Conservation (phyloP, 2,113 vertebrate species). For the Mionectes macconnelli region DNA sequence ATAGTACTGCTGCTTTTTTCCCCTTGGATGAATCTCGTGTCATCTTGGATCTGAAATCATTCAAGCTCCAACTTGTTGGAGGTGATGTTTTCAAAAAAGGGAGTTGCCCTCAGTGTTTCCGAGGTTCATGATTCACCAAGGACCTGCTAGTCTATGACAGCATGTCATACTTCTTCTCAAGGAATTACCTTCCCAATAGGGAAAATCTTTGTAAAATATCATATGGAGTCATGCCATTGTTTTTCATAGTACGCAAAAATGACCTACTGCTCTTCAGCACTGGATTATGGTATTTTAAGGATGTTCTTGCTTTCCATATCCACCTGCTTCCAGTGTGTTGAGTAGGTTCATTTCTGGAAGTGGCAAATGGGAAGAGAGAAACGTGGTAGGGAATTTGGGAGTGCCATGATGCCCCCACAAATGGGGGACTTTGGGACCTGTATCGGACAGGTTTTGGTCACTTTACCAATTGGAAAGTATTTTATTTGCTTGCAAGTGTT, state of each 20-base stretch:
- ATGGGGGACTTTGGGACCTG: neutral
- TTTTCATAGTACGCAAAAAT: neutral
- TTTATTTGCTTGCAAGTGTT: neutral
- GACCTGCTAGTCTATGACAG: neutral
- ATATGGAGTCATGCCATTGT: neutral
- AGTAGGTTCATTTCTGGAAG: neutral
- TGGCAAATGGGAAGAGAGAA: neutral
- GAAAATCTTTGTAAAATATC: neutral
- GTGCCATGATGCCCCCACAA: neutral
- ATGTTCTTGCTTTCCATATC: neutral
- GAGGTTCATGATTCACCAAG: neutral
- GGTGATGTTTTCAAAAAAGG: neutral
- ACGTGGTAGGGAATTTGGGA: fast-evolving
- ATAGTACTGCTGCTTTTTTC: neutral
- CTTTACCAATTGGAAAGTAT: neutral
- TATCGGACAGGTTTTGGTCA: neutral
- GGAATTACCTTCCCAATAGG: neutral
- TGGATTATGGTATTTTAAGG: neutral
- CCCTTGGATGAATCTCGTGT: neutral
- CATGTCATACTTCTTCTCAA: neutral
- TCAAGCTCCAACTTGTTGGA: neutral
- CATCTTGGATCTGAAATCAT: neutral
- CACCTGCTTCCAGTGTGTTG: neutral
- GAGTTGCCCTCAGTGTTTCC: neutral
- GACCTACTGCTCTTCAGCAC: neutral